Evolutionary conservation across 92 coral and sea anemone species (phyloP).

Genomic region (Heteractis magnifica): DNA sequence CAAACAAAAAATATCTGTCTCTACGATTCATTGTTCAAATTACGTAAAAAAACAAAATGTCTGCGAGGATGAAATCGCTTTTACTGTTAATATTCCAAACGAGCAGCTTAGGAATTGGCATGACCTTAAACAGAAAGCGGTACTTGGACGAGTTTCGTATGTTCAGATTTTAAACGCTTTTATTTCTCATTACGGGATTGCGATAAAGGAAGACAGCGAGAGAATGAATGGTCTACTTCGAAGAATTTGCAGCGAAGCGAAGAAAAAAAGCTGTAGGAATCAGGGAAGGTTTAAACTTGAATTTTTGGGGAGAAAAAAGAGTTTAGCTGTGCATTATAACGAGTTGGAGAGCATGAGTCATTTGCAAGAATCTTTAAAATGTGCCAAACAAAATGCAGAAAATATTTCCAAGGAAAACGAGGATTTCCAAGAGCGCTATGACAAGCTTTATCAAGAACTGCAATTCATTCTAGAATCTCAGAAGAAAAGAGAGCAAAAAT

Average conservation of each 20-base stretch:
- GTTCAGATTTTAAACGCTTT: not conserved
- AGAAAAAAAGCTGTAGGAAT: not conserved
- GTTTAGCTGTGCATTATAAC: not conserved
- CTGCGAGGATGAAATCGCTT: not conserved
- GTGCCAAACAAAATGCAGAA: not conserved
- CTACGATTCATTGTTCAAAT: not conserved
- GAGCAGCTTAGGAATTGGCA: not conserved
- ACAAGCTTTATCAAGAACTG: not conserved
- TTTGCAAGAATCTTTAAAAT: not conserved
- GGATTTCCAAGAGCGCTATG: not conserved
- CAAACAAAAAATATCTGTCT: not conserved
- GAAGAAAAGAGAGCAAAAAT: not conserved
- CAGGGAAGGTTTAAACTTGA: not conserved
- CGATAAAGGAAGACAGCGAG: not conserved
- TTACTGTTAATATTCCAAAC: not conserved
- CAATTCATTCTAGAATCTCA: not conserved
- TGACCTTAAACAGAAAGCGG: not conserved
- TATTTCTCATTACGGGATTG: not conserved
- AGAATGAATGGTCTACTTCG: not conserved
- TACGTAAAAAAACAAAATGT: slow-evolving; percentile 4
- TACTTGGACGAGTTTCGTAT: not conserved
- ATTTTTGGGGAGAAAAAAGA: not conserved
- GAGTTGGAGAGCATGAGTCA: not conserved
- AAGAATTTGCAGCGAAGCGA: not conserved
- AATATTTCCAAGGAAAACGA: not conserved